phyloP scores from a whole-genome alignment of 2,113 vertebrate genomes.

The Mellivora capensis region DNA sequence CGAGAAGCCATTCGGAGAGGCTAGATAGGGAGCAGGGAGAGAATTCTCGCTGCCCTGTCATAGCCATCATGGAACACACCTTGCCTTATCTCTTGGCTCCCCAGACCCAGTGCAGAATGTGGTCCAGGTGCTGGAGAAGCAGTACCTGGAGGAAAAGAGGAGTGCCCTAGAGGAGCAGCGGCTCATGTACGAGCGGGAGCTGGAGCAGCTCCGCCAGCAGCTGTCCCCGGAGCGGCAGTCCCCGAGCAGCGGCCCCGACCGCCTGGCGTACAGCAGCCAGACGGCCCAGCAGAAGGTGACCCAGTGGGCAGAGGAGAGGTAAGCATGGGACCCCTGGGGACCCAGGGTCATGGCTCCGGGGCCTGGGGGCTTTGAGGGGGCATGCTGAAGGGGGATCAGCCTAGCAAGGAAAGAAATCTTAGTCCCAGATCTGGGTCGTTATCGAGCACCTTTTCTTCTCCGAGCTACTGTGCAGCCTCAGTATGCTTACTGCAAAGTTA shows the following conservation, averaged over 20 bases:
- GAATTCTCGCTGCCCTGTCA: background rate
- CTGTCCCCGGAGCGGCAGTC: constrained; percentile 91
- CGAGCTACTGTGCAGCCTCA: background rate
- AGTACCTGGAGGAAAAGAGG: constrained; percentile 96
- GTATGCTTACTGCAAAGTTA: too few species aligned
- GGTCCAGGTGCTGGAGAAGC: constrained; percentile 96
- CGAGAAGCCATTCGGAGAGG: fast-evolving
- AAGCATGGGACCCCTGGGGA: background rate
- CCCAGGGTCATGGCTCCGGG: background rate
- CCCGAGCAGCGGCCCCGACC: constrained; percentile 86
- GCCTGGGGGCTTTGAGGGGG: fast-evolving
- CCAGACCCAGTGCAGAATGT: constrained; percentile 96
- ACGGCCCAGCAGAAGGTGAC: constrained; percentile 89
- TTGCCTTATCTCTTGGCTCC: constrained; percentile 13
- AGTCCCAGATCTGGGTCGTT: too few species aligned
- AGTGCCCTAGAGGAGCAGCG: constrained; percentile 96
- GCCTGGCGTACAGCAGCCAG: constrained; percentile 88
- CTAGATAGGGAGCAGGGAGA: background rate
- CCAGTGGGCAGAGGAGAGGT: constrained; percentile 97
- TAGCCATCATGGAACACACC: background rate
- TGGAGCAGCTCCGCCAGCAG: constrained; percentile 94
- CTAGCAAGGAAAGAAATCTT: background rate
- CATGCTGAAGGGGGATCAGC: fast-evolving
- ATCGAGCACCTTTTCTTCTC: background rate
- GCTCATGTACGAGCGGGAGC: constrained; percentile 95